Base-by-base conservation (phyloP, 2,797 vertebrate genomes). In the Synanceia verrucosa region DNA sequence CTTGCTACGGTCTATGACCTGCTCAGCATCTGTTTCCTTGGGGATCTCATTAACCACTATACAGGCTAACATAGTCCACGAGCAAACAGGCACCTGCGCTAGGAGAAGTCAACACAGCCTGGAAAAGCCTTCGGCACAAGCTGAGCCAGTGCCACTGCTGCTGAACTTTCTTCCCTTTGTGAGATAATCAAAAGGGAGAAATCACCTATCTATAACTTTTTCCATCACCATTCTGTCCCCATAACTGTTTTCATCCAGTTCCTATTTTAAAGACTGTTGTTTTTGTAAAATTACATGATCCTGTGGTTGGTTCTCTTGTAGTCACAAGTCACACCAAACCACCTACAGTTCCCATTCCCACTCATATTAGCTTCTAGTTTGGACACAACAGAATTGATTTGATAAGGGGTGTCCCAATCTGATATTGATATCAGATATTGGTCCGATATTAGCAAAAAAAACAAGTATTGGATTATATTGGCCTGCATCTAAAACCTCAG, bases 21-120 rank as follows among this genome's bases (percentile, higher is more conserved):
- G 59, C 73, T 79, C 73, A 53, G 61, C 0, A 2, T 33, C 9
- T 13, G 41, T 73, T 77, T 91, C 89, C 89, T 80, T n/a, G 1
- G 85, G 90, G 90, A 90, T 39, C 91, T 94, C 82, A 91, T 94
- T 93, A 93, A 53, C 74, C 37, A 34, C 67, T 48, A n/a, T 47
- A 50, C 58, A 36, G 69, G 73, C 64, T 61, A 70, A 69, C 55
- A 21, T 34, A n/a, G n/a, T n/a, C n/a, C n/a, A n/a, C n/a, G n/a
- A n/a, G 66, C 65, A 78, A 76, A 88, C 72, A 79, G 67, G 72
- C 79, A 82, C 82, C 80, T 88, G 83, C 85, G 57, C 41, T 39
- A 58, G 59, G 19, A 60, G 65, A 70, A 48, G 8, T 48, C 34
- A 50, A 9, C 52, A 18, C 47, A 37, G 48, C 16, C 39, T 10